Evolutionary conservation across 2,888 invertebrate genomes (phyloP).

Genomic region (Hoplodrina blanda): DNA sequence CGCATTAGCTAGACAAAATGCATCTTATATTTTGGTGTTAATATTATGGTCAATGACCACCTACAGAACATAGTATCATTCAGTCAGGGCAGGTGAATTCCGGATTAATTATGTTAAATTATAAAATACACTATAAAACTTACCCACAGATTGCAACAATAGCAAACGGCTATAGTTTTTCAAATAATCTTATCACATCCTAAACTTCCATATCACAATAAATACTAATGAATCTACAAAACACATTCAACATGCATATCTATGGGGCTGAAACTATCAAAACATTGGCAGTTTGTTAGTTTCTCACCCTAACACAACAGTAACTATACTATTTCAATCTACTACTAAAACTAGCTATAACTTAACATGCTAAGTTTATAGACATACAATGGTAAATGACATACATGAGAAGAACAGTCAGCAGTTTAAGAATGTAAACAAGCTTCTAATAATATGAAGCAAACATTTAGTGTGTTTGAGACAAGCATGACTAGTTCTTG

Average conservation of each 20-base stretch:
- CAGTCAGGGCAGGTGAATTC: not conserved
- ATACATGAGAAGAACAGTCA: slow-evolving; percentile 42
- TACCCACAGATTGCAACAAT: slow-evolving; percentile 33
- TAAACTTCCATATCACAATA: slow-evolving; percentile 34
- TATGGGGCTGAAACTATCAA: slow-evolving; percentile 36
- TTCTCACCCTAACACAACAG: slow-evolving; percentile 26
- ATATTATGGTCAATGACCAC: not conserved
- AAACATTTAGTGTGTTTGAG: slow-evolving; percentile 47
- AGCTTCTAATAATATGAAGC: slow-evolving; percentile 47
- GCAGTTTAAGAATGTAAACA: slow-evolving; percentile 29
- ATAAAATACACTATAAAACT: slow-evolving; percentile 13
- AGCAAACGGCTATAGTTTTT: slow-evolving; percentile 37
- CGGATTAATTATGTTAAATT: slow-evolving; percentile 17
- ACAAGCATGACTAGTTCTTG: slow-evolving; percentile 60
- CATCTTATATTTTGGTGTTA: not conserved
- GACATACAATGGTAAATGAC: slow-evolving; percentile 47
- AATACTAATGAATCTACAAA: slow-evolving; percentile 39
- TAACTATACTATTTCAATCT: slow-evolving; percentile 14
- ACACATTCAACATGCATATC: slow-evolving; percentile 54
- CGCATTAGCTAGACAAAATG: not conserved
- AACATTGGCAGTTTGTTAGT: slow-evolving; percentile 18
- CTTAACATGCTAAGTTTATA: slow-evolving; percentile 43
- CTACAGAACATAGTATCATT: not conserved
- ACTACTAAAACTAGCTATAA: slow-evolving; percentile 15
- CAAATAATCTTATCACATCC: slow-evolving; percentile 49